A percentile compares a stretch with the other conserved stretches of the same genome.
Evolutionary conservation across 2,113 vertebrate species (phyloP).

Genomic region (Acanthochromis polyacanthus): DNA sequence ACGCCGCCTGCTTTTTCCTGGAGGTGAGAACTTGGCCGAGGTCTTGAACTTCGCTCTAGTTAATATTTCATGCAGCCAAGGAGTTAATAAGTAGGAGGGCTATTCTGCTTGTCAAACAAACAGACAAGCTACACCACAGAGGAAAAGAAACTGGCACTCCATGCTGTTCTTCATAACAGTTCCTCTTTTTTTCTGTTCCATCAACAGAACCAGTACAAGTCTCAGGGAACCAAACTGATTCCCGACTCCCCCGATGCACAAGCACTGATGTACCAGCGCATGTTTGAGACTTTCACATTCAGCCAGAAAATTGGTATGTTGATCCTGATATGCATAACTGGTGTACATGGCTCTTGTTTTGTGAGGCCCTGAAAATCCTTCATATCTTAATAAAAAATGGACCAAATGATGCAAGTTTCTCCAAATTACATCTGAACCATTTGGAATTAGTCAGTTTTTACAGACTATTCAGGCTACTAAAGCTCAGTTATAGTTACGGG

Average conservation of each 20-base stretch:
- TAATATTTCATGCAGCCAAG: conserved; percentile 12
- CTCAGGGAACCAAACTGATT: conserved; percentile 79
- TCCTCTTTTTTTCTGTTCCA: conserved; percentile 30
- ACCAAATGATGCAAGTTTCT: neutral
- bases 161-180: neutral
- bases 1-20: conserved; percentile 80
- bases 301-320: conserved; percentile 64
- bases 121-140: conserved; percentile 2
- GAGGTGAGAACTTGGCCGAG: conserved; percentile 76
- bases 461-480: too few species aligned
- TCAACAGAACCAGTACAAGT: conserved; percentile 77
- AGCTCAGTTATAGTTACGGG: too few species aligned
- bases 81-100: conserved; percentile 6
- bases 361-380: neutral
- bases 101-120: neutral
- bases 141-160: conserved; percentile 21
- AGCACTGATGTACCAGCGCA: conserved; percentile 80
- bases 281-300: conserved; percentile 75
- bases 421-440: too few species aligned
- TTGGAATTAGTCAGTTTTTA: neutral
- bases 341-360: too few species aligned
- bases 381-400: neutral
- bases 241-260: conserved; percentile 66
- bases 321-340: neutral
- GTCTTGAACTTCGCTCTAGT: neutral